These are phyloP conservation scores for Zaprionus taronus DNA, from an alignment of 1,140 invertebrate species.

Conservation along the genomic window DNA sequence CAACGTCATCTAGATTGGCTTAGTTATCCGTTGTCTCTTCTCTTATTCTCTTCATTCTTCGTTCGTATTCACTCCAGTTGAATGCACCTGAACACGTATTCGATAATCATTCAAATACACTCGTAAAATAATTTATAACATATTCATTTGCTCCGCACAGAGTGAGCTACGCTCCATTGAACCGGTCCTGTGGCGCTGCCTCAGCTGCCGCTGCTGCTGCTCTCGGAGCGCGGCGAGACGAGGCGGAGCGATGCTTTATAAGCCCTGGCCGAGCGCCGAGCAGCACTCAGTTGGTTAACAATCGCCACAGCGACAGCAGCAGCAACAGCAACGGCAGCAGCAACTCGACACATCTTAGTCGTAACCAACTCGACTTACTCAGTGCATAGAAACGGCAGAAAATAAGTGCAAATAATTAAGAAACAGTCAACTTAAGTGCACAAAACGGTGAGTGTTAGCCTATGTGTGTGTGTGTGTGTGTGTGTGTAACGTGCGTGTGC, in stretches of 20 bases:
- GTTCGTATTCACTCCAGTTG: background rate
- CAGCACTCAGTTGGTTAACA: conserved; percentile 68
- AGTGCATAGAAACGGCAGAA: conserved; percentile 23
- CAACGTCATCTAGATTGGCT: background rate
- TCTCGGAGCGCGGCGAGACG: conserved; percentile 8
- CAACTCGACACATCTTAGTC: conserved; percentile 10
- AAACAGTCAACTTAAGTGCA: conserved; percentile 69
- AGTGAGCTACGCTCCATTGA: conserved; percentile 32
- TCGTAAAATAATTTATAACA: conserved; percentile 25
- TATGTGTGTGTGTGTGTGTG: conserved; percentile 10
- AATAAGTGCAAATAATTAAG: conserved; percentile 78
- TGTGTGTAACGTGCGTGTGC: conserved; percentile 21
- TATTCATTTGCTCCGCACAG: conserved; percentile 7
- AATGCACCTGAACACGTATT: conserved; percentile 1
- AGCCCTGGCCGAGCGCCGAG: conserved; percentile 47
- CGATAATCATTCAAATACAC: conserved; percentile 1
- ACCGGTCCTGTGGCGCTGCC: conserved; percentile 65
- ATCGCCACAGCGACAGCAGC: conserved; percentile 45
- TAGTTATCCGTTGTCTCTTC: background rate
- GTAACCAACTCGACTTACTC: conserved; percentile 1
- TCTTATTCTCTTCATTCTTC: background rate
- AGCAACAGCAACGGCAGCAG: conserved; percentile 44
- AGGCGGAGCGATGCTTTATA: conserved; percentile 62
- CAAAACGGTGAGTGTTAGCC: conserved; percentile 61
- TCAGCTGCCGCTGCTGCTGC: conserved; percentile 11